Evolutionary conservation across 2,888 invertebrate species (phyloP), one percentile per base, ranked within the genome.

Genomic region (Reticulitermes lucifugus): DNA sequence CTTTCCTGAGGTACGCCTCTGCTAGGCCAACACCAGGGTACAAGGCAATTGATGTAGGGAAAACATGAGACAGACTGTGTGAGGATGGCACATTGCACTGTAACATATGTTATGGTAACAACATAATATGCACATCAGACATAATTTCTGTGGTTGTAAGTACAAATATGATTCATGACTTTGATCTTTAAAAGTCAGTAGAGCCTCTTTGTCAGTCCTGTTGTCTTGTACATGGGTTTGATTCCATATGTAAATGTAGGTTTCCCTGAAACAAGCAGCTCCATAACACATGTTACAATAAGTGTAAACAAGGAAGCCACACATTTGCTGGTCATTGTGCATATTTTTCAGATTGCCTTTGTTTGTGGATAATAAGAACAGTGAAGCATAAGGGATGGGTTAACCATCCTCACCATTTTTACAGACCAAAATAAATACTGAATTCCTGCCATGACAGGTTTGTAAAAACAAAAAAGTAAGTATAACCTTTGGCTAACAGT

Each of bases 1-100:
- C 89, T 91, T 88, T 91, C 91, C 90, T 91, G 91, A 91, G 90
- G 89, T 89, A 90, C 88, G 60, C 83, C 60, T 25, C 35, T 25
- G 14, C 51, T 85, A 81, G 85, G 81, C 73, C 73, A 70, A 22
- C 70, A 29, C 79, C 79, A 77, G 43, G 75, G 75, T 43, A 77
- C 79, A 18, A 29, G 46, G 46, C 70, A 70, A 70, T 29, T 70
- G 25, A 70, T 29, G 70, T 29, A 70, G n/a, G 25, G 25, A 25
- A 70, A 7, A 12, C 25, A 70, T 14, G 10, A 12, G 10, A 70
- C 12, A 70, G 12, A 70, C 10, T 6, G 55, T 55, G 18, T 55
- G 10, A 29, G n/a, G 25, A 25, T 70, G n/a, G 70, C n/a, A 70
- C 29, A 35, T 41, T 35, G 73, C 65, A 25, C 65, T 14, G 14